A percentile compares a stretch with the other conserved stretches of the same genome.
Conservation (phyloP, 2,888 invertebrate species). For the Amiota communis region DNA sequence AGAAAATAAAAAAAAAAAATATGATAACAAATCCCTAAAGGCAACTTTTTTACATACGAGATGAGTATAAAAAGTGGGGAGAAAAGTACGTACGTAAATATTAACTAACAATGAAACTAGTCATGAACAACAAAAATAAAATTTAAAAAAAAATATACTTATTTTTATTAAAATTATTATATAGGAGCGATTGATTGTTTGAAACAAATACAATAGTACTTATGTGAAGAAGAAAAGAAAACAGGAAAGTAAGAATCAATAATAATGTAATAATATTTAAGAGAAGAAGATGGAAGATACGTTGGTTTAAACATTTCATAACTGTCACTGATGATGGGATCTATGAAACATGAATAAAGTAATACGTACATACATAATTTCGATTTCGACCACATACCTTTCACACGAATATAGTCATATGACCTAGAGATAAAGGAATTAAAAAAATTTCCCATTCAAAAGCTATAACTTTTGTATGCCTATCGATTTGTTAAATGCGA, state of each 20-base stretch:
- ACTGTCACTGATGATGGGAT: no score
- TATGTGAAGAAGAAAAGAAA: background rate
- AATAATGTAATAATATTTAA: no score
- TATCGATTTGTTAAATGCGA: no score
- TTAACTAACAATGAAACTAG: constrained; percentile 25
- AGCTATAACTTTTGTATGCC: no score
- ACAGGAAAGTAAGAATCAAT: background rate
- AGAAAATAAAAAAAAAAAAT: background rate
- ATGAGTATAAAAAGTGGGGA: background rate
- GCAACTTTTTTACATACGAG: constrained; percentile 8
- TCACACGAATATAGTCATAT: no score
- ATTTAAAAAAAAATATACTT: constrained; percentile 16
- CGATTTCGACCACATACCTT: no score
- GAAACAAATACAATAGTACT: background rate
- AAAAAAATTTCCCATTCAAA: no score
- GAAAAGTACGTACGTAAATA: background rate
- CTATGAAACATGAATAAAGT: no score
- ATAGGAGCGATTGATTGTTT: background rate
- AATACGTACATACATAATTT: no score
- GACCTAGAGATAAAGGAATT: no score
- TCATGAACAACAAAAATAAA: constrained; percentile 19
- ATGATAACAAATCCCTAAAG: background rate
- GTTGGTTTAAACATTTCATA: no score
- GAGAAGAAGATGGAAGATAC: no score
- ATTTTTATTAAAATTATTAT: constrained; percentile 24